These are phyloP conservation scores for Lithophane ornitopus DNA, from an alignment of 2,888 invertebrate species.

Conservation along the genomic window DNA sequence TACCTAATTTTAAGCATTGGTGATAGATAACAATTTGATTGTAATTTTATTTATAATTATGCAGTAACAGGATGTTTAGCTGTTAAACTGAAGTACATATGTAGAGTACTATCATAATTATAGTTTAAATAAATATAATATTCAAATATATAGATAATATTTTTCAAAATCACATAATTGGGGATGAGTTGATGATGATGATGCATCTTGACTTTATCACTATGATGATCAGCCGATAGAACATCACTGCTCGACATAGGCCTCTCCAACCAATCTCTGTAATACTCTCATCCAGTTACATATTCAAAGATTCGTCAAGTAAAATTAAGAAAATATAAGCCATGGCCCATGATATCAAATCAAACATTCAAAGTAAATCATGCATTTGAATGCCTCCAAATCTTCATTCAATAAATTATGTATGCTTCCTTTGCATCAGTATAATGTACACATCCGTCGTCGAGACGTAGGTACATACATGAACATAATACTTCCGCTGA, in stretches of 20 bases:
- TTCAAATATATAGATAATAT: not conserved
- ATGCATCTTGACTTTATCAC: not conserved
- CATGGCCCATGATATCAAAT: conserved; percentile 3
- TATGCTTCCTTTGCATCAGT: conserved; percentile 56
- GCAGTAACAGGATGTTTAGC: conserved; percentile 40
- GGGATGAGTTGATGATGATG: not conserved
- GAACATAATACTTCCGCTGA: conserved; percentile 59
- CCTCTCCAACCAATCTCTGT: not conserved
- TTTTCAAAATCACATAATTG: not conserved
- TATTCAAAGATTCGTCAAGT: not conserved
- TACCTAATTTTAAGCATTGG: conserved; percentile 9
- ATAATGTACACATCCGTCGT: conserved; percentile 56
- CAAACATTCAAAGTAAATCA: conserved; percentile 13
- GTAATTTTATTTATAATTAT: conserved; percentile 47
- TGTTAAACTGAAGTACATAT: not conserved
- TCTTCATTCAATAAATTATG: conserved; percentile 58
- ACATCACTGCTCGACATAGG: not conserved
- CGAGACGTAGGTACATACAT: conserved; percentile 32
- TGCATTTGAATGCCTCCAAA: conserved; percentile 38
- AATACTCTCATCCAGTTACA: not conserved
- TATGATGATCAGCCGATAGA: not conserved
- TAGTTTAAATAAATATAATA: not conserved
- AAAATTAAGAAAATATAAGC: not conserved
- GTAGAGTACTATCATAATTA: not conserved
- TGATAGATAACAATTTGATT: conserved; percentile 44